Base-by-base conservation (phyloP, 2,113 vertebrate genomes). In the Dromas ardeola region DNA sequence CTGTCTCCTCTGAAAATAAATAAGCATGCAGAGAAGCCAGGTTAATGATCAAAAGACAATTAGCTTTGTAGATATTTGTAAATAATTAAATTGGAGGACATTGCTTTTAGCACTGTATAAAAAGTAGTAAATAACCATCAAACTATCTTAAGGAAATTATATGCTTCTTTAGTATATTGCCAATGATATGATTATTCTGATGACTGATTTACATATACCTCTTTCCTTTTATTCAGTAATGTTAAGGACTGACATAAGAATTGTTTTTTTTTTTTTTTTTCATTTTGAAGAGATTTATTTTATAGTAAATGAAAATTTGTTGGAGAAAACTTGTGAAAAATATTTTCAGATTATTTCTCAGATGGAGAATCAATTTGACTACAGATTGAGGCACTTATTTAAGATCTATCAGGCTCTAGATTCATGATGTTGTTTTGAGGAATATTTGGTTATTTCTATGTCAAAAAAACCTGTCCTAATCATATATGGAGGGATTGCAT, bases 21-120 rank as follows among this genome's bases (percentile, higher is more conserved):
- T 45, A 30, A 86, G 62, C 34, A 50, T 40, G 36, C 16, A 76
- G 58, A n/a, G 29, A 12, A 66, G 52, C 22, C 69, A 73, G 19
- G 89, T 95, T 87, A 95, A 49, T 25, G 62, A 82, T 40, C 29
- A 87, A 53, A 83, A 61, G 49, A 16, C 50, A 43, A 81, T 92
- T 83, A 73, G 23, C 62, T 84, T 34, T 11, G 1, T 25, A 85
- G 43, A 47, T 72, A 66, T 82, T 71, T 86, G 21, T 72, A 84
- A 95, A 87, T 84, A 82, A 50, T 86, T 88, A 85, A 94, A 69
- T 58, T 80, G 58, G n/a, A 70, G 23, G 13, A 85, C 11, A 10
- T 34, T 85, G 15, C 14, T 62, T 81, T 84, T 83, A 73, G 4
- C 11, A 12, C 15, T 85, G 17, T 65, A 21, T 74, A 66, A 91